Conservation (phyloP, 2,888 invertebrate species). For the Argyresthia albistria region DNA sequence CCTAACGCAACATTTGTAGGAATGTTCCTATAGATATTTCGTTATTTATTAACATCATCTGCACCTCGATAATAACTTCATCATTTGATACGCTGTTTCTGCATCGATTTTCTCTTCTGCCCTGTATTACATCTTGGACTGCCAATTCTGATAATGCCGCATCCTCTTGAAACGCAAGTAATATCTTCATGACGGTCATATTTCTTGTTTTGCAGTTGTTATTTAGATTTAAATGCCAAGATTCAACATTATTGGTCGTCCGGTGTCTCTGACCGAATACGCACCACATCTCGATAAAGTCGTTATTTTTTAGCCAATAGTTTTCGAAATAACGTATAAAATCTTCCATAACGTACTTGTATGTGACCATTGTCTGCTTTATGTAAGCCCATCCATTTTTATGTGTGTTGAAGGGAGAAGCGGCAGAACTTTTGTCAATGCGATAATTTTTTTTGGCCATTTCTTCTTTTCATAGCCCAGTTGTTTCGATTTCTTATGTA, state of each 20-base stretch:
- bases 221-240: constrained; percentile 2
- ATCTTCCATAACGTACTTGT: neutral
- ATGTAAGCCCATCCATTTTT: neutral
- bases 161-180: constrained; percentile 2
- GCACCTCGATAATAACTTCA: no score
- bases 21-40: constrained; percentile 1
- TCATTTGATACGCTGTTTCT: neutral
- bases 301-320: constrained; percentile 1
- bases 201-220: constrained; percentile 1
- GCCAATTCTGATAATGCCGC: constrained; percentile 2
- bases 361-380: neutral
- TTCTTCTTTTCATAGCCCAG: neutral
- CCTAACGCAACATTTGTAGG: neutral
- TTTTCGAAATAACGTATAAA: neutral
- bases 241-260: constrained; percentile 3
- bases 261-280: constrained; percentile 1
- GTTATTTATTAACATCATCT: constrained; percentile 1
- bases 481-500: neutral
- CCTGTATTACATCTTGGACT: constrained; percentile 4
- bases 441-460: neutral
- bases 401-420: neutral
- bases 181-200: constrained; percentile 3
- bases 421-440: neutral
- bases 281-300: neutral
- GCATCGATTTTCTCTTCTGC: constrained; percentile 1